Evolutionary conservation across 2,113 vertebrate genomes (phyloP).

Genomic region (Serinus canaria): DNA sequence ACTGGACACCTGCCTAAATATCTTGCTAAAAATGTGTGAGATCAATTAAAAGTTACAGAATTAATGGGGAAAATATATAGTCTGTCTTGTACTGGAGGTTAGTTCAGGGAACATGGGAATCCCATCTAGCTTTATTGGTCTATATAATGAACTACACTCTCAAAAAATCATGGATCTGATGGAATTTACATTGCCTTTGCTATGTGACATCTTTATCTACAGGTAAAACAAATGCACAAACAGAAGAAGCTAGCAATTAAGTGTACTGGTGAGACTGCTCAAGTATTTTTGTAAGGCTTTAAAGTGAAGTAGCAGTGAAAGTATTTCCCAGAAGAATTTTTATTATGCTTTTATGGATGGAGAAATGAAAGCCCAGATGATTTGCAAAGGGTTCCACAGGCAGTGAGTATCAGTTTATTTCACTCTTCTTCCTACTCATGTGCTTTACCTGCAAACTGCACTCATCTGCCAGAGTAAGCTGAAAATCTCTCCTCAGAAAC

Average conservation of each 20-base stretch:
- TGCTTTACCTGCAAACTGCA: constrained; percentile 28
- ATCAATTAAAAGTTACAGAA: background rate
- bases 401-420: constrained; percentile 14
- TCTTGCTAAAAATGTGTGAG: background rate
- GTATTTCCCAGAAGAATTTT: constrained; percentile 10
- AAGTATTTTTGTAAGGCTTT: constrained; percentile 11
- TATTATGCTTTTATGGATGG: background rate
- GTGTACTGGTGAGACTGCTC: background rate
- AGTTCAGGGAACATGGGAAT: background rate
- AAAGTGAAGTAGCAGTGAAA: constrained; percentile 11
- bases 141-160: background rate
- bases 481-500: constrained; percentile 20
- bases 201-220: background rate
- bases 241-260: background rate
- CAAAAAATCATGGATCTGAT: background rate
- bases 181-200: background rate
- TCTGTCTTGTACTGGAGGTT: background rate
- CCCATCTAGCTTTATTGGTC: background rate
- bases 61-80: background rate
- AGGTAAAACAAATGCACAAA: background rate
- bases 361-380: constrained; percentile 3
- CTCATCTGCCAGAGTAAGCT: background rate
- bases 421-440: background rate
- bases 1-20: constrained; percentile 1
- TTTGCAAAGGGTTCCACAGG: background rate